Conservation (phyloP, 2,888 invertebrate genomes). For the Drosophila percnosoma region DNA sequence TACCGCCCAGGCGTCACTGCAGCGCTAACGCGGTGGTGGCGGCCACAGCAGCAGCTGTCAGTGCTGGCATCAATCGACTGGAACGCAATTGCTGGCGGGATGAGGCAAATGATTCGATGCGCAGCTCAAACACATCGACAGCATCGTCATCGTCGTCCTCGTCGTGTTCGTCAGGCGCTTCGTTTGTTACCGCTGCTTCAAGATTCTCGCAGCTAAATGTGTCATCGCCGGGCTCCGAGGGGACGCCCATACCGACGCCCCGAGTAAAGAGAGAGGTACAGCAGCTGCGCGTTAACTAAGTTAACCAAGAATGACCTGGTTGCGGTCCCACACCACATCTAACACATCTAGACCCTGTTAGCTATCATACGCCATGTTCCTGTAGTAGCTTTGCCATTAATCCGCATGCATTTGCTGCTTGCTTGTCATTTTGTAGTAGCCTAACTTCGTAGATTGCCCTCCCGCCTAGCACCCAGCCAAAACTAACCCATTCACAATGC, state of each 20-base stretch:
- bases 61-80: conserved; percentile 76
- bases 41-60: conserved; percentile 77
- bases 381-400: conserved; percentile 34
- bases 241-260: conserved; percentile 82
- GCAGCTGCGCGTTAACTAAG: conserved; percentile 47
- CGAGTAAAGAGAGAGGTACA: conserved; percentile 84
- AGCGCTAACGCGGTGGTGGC: conserved; percentile 69
- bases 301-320: conserved; percentile 57
- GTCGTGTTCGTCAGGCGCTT: conserved; percentile 73
- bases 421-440: conserved; percentile 38
- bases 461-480: background rate
- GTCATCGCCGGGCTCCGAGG: conserved; percentile 59
- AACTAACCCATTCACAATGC: conserved; percentile 26
- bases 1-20: conserved; percentile 81
- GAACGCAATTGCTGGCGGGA: conserved; percentile 82
- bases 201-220: conserved; percentile 75
- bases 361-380: conserved; percentile 19
- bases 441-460: conserved; percentile 22
- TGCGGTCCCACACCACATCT: conserved; percentile 53
- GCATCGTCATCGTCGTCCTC: conserved; percentile 70
- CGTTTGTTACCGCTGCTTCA: conserved; percentile 80
- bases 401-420: conserved; percentile 30
- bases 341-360: conserved; percentile 42
- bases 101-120: conserved; percentile 64
- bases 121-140: conserved; percentile 69